Evolutionary conservation across 2,797 vertebrate genomes (phyloP), one percentile per base, ranked within the genome.

Genomic region (Neoniphon sammara): DNA sequence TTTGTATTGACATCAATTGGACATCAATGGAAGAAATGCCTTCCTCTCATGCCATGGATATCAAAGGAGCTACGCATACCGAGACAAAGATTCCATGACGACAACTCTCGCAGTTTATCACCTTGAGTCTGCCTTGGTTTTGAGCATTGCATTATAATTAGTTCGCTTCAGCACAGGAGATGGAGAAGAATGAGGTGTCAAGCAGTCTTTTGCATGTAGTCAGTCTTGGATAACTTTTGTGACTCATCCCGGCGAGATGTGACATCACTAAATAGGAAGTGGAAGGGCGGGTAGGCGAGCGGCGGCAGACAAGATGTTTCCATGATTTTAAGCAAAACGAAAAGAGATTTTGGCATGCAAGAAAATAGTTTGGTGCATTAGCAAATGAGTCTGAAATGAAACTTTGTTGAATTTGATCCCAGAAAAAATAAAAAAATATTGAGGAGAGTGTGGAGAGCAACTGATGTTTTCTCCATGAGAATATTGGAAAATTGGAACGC

Each of bases 121-220:
- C 79, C 67, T 78, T 64, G 56, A 73, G 66, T 56, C 54, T 4
- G 50, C 49, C 71, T 76, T 70, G 11, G 58, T 54, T 82, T 57
- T 70, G 11, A 88, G 73, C 21, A 23, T 50, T 46, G 50, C 47
- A 73, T 71, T 21, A 72, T 78, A 78, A 89, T 81, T 78, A 71
- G 20, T 82, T 82, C 25, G 50, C 55, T 84, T 83, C 61, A 53
- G 80, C 75, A 34, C 36, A 65, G 44, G 53, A 70, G 49, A 36
- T 67, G 42, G 75, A 42, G 12, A 53, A 61, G 66, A 80, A 77
- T 55, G 18, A 54, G 2, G 11, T 64, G 31, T 82, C 72, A 70
- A n/a, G 49, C 49, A 72, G 8, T 71, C 57, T n/a, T 60, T 54
- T 7, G 27, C 36, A 72, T 73, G 11, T n/a, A 57, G 72, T 76